Conservation (phyloP, 2,797 vertebrate genomes). For the Smutsia gigantea region DNA sequence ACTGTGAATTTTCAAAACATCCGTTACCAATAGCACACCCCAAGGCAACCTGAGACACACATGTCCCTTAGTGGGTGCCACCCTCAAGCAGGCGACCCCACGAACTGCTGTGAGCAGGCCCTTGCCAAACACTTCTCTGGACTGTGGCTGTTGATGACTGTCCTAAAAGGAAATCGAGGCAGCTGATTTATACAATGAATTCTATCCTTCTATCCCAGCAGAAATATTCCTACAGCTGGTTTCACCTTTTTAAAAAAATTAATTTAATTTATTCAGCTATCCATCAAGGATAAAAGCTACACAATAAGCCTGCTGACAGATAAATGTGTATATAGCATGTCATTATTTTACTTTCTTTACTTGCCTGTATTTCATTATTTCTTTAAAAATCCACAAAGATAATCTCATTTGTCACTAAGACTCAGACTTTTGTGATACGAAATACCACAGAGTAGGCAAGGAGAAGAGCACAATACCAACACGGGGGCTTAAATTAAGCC, state of each 20-base stretch:
- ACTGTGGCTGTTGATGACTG: neutral
- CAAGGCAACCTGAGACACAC: neutral
- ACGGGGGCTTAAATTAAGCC: neutral
- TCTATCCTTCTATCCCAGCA: neutral
- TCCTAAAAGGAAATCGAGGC: neutral
- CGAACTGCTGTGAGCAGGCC: neutral
- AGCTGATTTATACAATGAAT: slow-evolving; percentile 30
- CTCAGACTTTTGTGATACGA: neutral
- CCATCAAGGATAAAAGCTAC: slow-evolving; percentile 5
- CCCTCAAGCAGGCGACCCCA: neutral
- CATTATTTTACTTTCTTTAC: neutral
- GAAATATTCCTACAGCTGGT: neutral
- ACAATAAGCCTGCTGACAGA: slow-evolving; percentile 29
- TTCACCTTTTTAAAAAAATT: neutral
- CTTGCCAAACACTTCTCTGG: neutral
- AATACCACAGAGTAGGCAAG: neutral
- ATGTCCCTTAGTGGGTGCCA: accelerated
- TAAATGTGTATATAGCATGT: neutral
- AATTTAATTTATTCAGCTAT: slow-evolving; percentile 30
- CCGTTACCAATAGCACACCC: neutral
- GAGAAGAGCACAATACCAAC: too few species aligned
- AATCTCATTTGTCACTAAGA: neutral
- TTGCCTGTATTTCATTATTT: neutral
- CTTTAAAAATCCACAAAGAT: neutral
- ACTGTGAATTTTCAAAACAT: neutral